These are phyloP conservation scores for Lithodes maja DNA, from an alignment of 2,888 invertebrate genomes.

Conservation along the genomic window DNA sequence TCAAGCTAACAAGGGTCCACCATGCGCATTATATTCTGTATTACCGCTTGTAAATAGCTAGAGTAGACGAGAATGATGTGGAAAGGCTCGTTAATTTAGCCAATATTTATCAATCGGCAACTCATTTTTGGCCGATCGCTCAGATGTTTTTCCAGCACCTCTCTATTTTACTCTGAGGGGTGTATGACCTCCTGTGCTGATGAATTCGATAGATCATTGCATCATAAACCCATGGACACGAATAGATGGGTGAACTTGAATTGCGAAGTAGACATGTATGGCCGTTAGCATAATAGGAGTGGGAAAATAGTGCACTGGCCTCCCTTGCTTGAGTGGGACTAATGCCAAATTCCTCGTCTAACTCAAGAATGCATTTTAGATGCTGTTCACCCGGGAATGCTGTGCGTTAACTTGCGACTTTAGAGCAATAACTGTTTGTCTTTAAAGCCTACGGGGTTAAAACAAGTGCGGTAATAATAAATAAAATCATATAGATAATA, in stretches of 20 bases:
- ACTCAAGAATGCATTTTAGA: not conserved
- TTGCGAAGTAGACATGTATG: not conserved
- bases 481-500: not conserved
- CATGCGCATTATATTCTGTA: no score
- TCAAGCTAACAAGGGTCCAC: no score
- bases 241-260: not conserved
- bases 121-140: not conserved
- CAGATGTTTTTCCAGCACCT: slow-evolving; percentile 14
- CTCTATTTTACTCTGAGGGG: not conserved
- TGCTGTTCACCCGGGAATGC: not conserved
- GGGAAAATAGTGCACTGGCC: not conserved
- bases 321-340: not conserved
- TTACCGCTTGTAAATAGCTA: no score
- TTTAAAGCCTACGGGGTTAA: not conserved
- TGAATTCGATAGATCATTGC: not conserved
- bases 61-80: no score
- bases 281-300: not conserved
- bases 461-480: not conserved
- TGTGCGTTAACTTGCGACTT: not conserved
- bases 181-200: not conserved
- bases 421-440: not conserved
- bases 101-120: slow-evolving; percentile 17
- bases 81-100: not conserved
- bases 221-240: not conserved
- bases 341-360: not conserved